These are phyloP conservation scores for Pogoniulus pusillus DNA, from an alignment of 2,797 vertebrate genomes.

Conservation along the genomic window DNA sequence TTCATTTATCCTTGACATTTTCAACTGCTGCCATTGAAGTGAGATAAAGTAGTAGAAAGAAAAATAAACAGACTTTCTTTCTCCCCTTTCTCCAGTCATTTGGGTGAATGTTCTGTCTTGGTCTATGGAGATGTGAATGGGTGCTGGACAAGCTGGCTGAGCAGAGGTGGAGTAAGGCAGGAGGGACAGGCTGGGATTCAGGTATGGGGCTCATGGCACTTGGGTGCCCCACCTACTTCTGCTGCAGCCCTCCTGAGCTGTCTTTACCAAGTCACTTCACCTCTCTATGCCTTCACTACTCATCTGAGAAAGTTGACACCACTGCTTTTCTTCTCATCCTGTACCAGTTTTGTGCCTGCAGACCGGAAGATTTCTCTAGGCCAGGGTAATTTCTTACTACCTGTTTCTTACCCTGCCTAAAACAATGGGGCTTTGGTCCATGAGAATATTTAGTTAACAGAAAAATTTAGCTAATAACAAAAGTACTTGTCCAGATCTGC, in stretches of 20 bases:
- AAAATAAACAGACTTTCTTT: conserved; percentile 42
- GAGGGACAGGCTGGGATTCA: neutral
- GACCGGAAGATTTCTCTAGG: neutral
- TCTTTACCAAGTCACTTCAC: conserved; percentile 2
- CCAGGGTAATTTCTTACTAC: conserved; percentile 20
- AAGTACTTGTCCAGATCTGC: conserved; percentile 63
- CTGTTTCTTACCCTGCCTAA: conserved; percentile 3
- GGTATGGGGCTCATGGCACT: accelerated
- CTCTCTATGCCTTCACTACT: neutral
- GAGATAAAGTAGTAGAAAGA: conserved; percentile 72
- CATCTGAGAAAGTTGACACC: neutral
- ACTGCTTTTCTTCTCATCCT: neutral
- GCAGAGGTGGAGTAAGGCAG: neutral
- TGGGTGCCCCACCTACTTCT: neutral
- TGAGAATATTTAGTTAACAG: conserved; percentile 32
- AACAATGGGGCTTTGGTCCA: conserved; percentile 44
- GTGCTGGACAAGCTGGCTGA: neutral
- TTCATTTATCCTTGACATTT: conserved; percentile 68
- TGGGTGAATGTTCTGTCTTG: conserved; percentile 5
- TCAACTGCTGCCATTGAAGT: conserved; percentile 61
- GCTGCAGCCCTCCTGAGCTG: neutral
- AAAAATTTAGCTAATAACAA: conserved; percentile 33
- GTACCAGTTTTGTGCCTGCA: neutral
- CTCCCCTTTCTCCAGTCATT: neutral
- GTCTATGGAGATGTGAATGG: neutral